Conservation (phyloP, 2,797 vertebrate species). For the Carapus acus region DNA sequence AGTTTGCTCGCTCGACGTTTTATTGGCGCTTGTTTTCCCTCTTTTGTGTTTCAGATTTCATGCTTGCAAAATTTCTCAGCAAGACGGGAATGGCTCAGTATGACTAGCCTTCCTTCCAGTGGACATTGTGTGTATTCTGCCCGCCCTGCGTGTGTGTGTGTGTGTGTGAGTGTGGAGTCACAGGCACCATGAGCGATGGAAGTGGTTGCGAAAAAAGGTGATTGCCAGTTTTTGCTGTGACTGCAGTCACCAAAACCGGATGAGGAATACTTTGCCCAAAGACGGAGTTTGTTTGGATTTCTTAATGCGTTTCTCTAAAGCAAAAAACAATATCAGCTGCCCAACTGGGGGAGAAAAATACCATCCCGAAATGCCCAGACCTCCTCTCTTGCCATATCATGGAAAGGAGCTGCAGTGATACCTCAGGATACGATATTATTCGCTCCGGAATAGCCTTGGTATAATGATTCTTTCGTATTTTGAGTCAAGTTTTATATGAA, state of each 20-base stretch:
- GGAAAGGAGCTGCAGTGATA: no score
- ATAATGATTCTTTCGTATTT: no score
- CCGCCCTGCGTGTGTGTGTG: no score
- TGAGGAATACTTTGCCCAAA: no score
- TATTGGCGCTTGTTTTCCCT: constrained; percentile 30
- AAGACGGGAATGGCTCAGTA: constrained; percentile 42
- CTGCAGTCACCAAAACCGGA: neutral
- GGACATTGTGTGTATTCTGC: constrained; percentile 30
- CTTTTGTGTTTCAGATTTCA: constrained; percentile 49
- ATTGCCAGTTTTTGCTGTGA: constrained; percentile 7
- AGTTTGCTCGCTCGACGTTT: constrained; percentile 34
- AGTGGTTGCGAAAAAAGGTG: no score
- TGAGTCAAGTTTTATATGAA: no score
- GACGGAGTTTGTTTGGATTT: neutral
- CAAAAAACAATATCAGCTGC: no score
- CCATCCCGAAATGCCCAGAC: no score
- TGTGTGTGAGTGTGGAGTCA: constrained; percentile 45
- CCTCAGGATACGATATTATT: no score
- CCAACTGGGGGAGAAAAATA: constrained; percentile 3
- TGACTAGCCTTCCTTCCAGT: constrained; percentile 41
- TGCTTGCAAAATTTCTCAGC: constrained; percentile 41
- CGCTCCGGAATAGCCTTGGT: no score
- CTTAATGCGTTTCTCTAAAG: constrained; percentile 7
- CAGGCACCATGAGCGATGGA: no score
- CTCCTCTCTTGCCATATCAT: no score